Percentiles rank a stretch among this genome's conserved stretches.
Conservation (phyloP, 2,888 invertebrate genomes). For the Argynnis bischoffii region DNA sequence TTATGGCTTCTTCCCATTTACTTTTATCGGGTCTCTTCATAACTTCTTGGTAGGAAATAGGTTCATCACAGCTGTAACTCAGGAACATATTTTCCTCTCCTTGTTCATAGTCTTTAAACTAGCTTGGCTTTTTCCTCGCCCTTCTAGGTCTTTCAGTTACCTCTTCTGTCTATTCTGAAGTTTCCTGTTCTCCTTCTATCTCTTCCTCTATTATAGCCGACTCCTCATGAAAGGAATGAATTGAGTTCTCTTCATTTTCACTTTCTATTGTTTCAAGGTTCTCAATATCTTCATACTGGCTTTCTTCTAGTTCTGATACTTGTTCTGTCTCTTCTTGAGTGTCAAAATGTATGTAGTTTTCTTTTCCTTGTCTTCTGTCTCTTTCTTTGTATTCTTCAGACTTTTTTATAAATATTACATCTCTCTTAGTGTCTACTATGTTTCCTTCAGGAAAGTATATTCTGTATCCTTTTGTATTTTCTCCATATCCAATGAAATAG, state of each 20-base stretch:
- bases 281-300: too few species aligned
- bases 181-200: background rate
- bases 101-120: background rate
- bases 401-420: background rate
- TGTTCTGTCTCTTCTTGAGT: too few species aligned
- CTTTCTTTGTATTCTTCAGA: too few species aligned
- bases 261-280: too few species aligned
- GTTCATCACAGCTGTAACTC: conserved; percentile 16
- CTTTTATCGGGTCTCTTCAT: conserved; percentile 31
- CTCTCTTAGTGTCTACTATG: background rate
- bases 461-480: too few species aligned
- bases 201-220: background rate
- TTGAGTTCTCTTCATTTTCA: too few species aligned
- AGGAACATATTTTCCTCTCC: background rate
- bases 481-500: too few species aligned
- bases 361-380: too few species aligned
- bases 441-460: too few species aligned
- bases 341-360: too few species aligned
- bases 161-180: background rate
- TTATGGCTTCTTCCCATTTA: conserved; percentile 33
- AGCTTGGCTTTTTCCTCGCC: background rate
- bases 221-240: background rate
- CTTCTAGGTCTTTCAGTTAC: background rate
- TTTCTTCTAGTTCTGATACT: too few species aligned
- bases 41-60: conserved; percentile 37